These are phyloP conservation scores for Drosophila subquinaria DNA, from an alignment of 2,888 invertebrate species.

Conservation along the genomic window DNA sequence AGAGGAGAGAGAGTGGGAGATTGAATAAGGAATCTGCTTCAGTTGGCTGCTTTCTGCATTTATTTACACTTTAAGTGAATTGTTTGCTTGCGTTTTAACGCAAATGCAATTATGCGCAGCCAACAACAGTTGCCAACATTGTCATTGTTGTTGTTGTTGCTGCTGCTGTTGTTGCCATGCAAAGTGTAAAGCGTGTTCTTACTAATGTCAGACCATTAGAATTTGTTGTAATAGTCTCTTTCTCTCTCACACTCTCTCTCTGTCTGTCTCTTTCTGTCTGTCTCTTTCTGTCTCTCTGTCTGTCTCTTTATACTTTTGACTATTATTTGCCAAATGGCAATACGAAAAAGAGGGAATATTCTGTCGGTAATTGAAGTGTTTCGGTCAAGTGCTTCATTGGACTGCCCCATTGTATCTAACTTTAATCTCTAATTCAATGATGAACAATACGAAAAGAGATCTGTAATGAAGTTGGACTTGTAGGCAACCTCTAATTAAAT, in stretches of 20 bases:
- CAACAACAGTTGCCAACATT: constrained; percentile 32
- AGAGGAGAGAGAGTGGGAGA: constrained; percentile 6
- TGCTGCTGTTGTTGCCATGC: constrained; percentile 19
- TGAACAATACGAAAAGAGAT: constrained; percentile 2
- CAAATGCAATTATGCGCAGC: constrained; percentile 79
- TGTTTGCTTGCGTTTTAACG: constrained; percentile 81
- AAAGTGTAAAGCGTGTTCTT: constrained; percentile 54
- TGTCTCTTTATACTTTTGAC: constrained; percentile 3
- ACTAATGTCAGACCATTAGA: constrained; percentile 65
- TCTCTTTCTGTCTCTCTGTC: constrained; percentile 15
- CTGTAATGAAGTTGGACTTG: background rate
- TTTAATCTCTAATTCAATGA: constrained; percentile 7
- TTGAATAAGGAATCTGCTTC: constrained; percentile 44
- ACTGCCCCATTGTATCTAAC: background rate
- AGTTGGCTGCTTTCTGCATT: constrained; percentile 56
- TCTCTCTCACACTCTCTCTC: constrained; percentile 28
- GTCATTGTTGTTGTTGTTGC: constrained; percentile 13
- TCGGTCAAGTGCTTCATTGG: constrained; percentile 25
- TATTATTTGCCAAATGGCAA: constrained; percentile 27
- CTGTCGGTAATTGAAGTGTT: constrained; percentile 46
- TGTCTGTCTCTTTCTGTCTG: constrained; percentile 9
- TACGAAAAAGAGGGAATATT: background rate
- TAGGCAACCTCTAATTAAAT: constrained; percentile 13
- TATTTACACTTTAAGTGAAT: constrained; percentile 81
- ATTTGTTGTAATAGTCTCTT: constrained; percentile 48